Base-by-base conservation (phyloP, 2,113 vertebrate genomes). In the Xiphias gladius region DNA sequence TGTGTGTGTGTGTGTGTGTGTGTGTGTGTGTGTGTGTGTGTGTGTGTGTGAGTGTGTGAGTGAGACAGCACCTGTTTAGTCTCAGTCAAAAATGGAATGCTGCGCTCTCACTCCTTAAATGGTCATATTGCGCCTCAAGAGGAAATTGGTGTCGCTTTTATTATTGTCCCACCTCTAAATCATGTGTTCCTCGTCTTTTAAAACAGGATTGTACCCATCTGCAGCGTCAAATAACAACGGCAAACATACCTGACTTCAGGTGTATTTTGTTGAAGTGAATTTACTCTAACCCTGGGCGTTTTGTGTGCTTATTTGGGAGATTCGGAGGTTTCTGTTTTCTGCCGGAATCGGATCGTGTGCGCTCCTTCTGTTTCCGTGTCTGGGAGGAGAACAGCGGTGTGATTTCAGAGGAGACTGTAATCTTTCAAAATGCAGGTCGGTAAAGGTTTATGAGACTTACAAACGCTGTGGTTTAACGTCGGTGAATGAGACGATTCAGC, bases 341-440 rank as follows among this genome's bases (percentile, higher is more conserved):
- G 30, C 39, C 94, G 93, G 94, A 92, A 19, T 32, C 19, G 7
- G 0, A 72, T 35, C 1, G 17, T 11, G 7, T 0, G 35, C 80
- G 78, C n/a, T 88, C 93, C 71, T 92, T 91, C 83, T 84, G 80
- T 76, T 94, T 95, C 92, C 92, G 90, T 12, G 39, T 86, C 48
- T 79, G 65, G 2, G 69, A 65, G 71, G 12, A 64, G 59, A 77
- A 48, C 76, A 17, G 79, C 11, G 68, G 90, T 91, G 92, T 91
- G 91, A 89, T 90, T 91, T 89, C 55, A 78, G 48, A 32, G 32
- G 26, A 74, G 28, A 30, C 6, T 26, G 57, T 17, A 5, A 16
- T 72, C 28, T 35, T n/a, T 63, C 41, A 89, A 72, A 80, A 96
- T 96, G 95, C 95, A 96, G 95, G 95, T 95, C 54, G 30, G 92